Base-by-base conservation (phyloP, 2,888 invertebrate species). In the Taphrorychus bicolor region DNA sequence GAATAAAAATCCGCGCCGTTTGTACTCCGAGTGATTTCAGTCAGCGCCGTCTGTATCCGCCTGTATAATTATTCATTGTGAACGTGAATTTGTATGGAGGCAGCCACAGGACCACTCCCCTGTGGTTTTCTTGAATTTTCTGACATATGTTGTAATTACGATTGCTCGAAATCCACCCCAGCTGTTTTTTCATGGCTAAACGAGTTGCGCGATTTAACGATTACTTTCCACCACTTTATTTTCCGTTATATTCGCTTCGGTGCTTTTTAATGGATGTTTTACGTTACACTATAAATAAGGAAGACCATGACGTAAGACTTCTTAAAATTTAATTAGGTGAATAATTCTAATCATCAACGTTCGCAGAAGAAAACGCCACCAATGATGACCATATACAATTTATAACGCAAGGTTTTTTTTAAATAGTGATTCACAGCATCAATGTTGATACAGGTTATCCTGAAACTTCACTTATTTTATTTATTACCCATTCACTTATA, bases 141-240 rank as follows among this genome's bases (percentile, higher is more conserved):
- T 76, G 76, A 77, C 80, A 80, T 80, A 80, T 80, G 80, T 78
- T 78, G 77, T 78, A 77, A 79, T 80, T 79, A 78, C 70, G 71
- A 75, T 72, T 71, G 74, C 75, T 74, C 75, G 69, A 74, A 74
- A 76, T 74, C 74, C 73, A 75, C 75, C 75, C 75, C 75, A 76
- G 76, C 76, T 76, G 76, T 73, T 77, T 77, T 77, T 74, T 75
- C 75, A 69, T 68, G 70, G 70, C 61, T 58, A 59, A 54, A 64
- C 59, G 54, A 54, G 53, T 67, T 59, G 70, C 58, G 62, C 66
- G 57, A 69, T 69, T 69, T 56, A 64, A 70, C 71, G 69, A 73
- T 73, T 73, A 70, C 74, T 75, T 71, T 71, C 67, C 71, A 70
- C 70, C 74, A 74, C 72, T 74, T 73, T 70, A 45, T 45, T 45